Evolutionary conservation across 1,140 invertebrate species (phyloP).

Genomic region (Trinorchestia longiramus): DNA sequence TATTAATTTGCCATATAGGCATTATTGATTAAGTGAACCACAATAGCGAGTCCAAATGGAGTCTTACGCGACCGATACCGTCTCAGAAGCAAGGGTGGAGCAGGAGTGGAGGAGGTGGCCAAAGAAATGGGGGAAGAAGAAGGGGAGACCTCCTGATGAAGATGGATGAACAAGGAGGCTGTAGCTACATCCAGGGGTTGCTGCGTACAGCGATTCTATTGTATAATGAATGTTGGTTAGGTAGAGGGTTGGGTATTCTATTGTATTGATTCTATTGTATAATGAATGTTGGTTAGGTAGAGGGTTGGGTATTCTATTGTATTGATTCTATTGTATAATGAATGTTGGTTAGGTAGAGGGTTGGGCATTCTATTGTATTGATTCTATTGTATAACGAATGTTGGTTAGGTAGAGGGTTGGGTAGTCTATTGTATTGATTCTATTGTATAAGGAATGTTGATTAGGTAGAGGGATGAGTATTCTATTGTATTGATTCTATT

Average conservation of each 20-base stretch:
- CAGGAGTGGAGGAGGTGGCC: neutral
- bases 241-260: no score
- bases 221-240: neutral
- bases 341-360: no score
- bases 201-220: neutral
- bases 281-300: neutral
- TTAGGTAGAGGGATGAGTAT: no score
- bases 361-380: no score
- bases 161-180: conserved; percentile 11
- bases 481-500: no score
- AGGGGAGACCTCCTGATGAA: conserved; percentile 20
- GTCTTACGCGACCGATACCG: conserved; percentile 43
- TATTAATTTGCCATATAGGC: conserved; percentile 55
- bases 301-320: no score
- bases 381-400: neutral
- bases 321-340: neutral
- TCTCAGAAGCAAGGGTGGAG: neutral
- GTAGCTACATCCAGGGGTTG: neutral
- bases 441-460: neutral
- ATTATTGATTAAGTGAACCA: conserved; percentile 54
- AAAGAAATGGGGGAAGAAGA: conserved; percentile 2
- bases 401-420: no score
- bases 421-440: no score
- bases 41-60: conserved; percentile 50
- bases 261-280: neutral